A percentile compares a stretch with the other conserved stretches of the same genome.
Conservation (phyloP, 2,797 vertebrate species). For the Poecile montanus region DNA sequence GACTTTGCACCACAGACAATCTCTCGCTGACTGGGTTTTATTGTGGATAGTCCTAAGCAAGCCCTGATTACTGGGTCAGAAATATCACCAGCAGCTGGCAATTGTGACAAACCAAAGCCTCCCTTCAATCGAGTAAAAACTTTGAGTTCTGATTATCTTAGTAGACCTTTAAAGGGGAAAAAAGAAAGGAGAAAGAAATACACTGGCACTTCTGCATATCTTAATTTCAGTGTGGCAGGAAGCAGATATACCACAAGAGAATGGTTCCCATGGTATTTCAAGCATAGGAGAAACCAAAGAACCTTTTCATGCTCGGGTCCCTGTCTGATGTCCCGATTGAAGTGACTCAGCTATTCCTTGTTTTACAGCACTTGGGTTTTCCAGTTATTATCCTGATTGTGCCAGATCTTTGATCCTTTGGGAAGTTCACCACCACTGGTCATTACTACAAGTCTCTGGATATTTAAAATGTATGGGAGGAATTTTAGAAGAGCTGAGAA, state of each 20-base stretch:
- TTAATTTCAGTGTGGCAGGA: conserved; percentile 53
- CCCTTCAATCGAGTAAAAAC: conserved; percentile 37
- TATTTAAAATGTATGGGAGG: neutral
- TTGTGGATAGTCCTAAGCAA: neutral
- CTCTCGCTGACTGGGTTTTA: neutral
- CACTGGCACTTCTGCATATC: neutral
- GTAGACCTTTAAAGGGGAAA: neutral
- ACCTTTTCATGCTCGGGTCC: neutral
- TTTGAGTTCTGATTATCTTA: neutral
- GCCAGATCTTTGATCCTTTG: conserved; percentile 39
- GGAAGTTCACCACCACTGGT: neutral
- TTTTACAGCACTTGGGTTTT: neutral
- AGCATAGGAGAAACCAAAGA: conserved; percentile 5
- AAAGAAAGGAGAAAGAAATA: neutral
- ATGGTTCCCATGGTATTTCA: conserved; percentile 44
- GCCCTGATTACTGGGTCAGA: neutral
- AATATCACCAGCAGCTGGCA: neutral
- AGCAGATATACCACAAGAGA: conserved; percentile 36
- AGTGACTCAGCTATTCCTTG: neutral
- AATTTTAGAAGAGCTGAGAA: neutral
- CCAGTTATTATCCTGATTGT: neutral
- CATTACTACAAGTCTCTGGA: neutral
- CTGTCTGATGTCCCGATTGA: neutral
- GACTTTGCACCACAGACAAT: neutral
- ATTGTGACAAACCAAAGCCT: neutral